These are phyloP conservation scores for Aphidoletes aphidimyza DNA, from an alignment of 2,888 invertebrate genomes.

Conservation along the genomic window DNA sequence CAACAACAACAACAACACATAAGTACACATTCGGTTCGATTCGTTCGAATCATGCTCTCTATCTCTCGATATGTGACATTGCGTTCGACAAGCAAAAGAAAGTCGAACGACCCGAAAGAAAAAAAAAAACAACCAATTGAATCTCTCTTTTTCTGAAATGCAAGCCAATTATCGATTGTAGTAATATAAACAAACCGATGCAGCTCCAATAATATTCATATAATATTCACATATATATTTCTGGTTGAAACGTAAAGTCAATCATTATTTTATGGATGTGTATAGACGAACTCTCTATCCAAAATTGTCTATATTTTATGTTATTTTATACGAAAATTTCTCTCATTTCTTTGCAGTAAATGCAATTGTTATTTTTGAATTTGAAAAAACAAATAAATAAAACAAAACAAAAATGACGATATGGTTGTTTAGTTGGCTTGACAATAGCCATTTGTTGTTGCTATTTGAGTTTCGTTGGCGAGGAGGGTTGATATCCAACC, in stretches of 20 bases:
- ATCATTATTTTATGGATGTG: conserved; percentile 1
- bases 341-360: too few relatives aligned
- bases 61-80: background rate
- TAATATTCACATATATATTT: background rate
- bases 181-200: conserved; percentile 13
- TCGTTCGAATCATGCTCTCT: background rate
- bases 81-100: background rate
- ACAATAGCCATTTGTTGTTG: too few relatives aligned
- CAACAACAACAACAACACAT: background rate
- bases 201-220: conserved; percentile 1
- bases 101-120: background rate
- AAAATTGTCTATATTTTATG: background rate
- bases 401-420: too few relatives aligned
- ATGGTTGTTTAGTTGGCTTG: too few relatives aligned
- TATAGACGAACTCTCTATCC: background rate
- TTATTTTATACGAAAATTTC: too few relatives aligned
- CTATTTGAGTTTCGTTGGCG: too few relatives aligned
- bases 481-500: background rate
- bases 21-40: background rate
- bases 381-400: too few relatives aligned
- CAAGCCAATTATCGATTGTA: background rate
- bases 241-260: background rate
- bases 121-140: background rate
- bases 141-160: background rate
- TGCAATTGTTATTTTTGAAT: too few relatives aligned